Percentiles rank a stretch among this genome's conserved stretches.
Conservation (phyloP, 2,113 vertebrate genomes). For the Cyanoderma ruficeps region DNA sequence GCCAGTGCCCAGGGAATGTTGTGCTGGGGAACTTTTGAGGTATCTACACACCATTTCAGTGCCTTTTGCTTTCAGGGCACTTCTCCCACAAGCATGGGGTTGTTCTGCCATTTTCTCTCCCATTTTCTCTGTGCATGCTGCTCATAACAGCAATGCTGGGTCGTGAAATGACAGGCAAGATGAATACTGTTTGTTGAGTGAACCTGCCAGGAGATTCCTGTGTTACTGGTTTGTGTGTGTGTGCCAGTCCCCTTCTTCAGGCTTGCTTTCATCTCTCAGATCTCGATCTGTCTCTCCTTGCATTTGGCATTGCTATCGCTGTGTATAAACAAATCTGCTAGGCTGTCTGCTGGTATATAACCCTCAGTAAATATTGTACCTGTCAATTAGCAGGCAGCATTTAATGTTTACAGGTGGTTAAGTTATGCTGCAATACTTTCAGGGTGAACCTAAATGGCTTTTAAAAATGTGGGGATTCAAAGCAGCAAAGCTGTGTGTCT, state of each 20-base stretch:
- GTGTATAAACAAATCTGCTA: slow-evolving; percentile 32
- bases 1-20: neutral
- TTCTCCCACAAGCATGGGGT: neutral
- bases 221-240: neutral
- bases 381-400: slow-evolving; percentile 20
- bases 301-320: neutral
- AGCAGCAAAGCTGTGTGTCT: neutral
- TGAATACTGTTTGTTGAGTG: neutral
- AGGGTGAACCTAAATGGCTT: neutral
- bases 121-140: neutral
- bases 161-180: accelerated
- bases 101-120: neutral
- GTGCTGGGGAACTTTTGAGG: neutral
- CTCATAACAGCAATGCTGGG: neutral
- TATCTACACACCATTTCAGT: accelerated
- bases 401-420: slow-evolving; percentile 36
- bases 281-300: slow-evolving; percentile 21
- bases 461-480: neutral
- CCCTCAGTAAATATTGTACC: slow-evolving; percentile 46
- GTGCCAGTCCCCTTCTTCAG: neutral
- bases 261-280: slow-evolving; percentile 31
- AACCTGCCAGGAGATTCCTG: slow-evolving; percentile 32
- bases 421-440: slow-evolving; percentile 1
- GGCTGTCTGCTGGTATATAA: slow-evolving; percentile 3
- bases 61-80: neutral